phyloP scores from a whole-genome alignment of 64 coral and sea anemone genomes.

The Trachythela sp. region DNA sequence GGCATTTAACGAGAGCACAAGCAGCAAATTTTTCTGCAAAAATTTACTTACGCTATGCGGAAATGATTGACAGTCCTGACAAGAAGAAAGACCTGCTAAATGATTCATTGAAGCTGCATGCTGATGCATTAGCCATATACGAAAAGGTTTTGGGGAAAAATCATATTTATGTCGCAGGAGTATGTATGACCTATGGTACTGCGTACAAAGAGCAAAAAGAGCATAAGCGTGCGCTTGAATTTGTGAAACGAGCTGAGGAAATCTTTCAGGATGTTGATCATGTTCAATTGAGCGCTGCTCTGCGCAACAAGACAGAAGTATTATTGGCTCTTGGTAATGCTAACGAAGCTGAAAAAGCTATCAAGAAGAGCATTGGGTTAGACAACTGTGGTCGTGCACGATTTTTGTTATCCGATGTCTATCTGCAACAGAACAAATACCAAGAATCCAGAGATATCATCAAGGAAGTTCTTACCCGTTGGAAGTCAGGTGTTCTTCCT shows the following conservation, averaged over 20 bases:
- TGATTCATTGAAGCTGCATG: neutral
- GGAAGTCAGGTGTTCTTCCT: neutral
- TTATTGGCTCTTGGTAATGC: neutral
- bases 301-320: neutral
- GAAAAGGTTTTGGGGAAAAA: neutral
- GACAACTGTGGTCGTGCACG: neutral
- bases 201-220: neutral
- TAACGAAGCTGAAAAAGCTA: neutral
- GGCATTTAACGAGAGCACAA: neutral
- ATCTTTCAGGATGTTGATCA: neutral
- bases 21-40: constrained; percentile 3
- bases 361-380: neutral
- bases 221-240: neutral
- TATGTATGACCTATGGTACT: neutral
- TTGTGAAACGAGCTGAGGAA: neutral
- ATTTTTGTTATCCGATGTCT: neutral
- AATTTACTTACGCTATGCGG: neutral
- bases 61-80: neutral
- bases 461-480: neutral
- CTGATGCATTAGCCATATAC: neutral
- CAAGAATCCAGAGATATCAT: neutral
- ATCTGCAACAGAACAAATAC: neutral
- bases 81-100: neutral
- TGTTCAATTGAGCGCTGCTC: neutral
- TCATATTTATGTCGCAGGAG: neutral